phyloP scores from a whole-genome alignment of 2,113 vertebrate genomes.

The Cathartes aura region DNA sequence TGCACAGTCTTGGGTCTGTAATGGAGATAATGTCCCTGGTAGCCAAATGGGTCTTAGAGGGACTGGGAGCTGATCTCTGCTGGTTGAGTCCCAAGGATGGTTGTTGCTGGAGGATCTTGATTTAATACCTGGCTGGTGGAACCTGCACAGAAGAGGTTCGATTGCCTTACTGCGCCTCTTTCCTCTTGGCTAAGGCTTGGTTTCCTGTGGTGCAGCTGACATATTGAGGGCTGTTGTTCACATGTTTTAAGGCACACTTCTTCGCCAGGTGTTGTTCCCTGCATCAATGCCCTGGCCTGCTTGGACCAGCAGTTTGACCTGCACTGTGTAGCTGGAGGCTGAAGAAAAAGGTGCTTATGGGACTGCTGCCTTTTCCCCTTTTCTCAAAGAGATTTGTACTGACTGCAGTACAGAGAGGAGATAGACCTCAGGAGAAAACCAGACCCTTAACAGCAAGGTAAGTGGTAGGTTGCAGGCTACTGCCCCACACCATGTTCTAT shows the following conservation, averaged over 20 bases:
- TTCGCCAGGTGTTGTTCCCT: slow-evolving; percentile 4
- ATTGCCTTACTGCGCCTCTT: not conserved
- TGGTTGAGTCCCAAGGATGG: not conserved
- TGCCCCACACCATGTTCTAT: not conserved
- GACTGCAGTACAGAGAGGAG: not conserved
- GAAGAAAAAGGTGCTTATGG: not conserved
- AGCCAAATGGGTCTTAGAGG: not conserved
- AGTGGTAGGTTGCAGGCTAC: not conserved
- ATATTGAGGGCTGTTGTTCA: not conserved
- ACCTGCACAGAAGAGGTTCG: not conserved
- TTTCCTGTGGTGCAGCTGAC: not conserved
- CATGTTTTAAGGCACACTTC: not conserved
- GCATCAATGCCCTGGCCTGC: not conserved
- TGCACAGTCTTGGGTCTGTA: too few species aligned
- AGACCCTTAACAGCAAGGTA: slow-evolving; percentile 36
- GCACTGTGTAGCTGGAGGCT: not conserved
- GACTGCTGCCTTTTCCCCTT: not conserved
- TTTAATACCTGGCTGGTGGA: not conserved
- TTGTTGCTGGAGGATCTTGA: not conserved
- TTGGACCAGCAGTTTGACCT: not conserved
- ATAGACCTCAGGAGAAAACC: slow-evolving; percentile 2
- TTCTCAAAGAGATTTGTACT: not conserved
- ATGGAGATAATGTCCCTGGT: not conserved
- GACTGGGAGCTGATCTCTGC: not conserved
- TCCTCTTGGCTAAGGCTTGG: not conserved